Evolutionary conservation across 2,888 invertebrate species (phyloP), one percentile per base, ranked within the genome.

Genomic region (Standfussiana lucernea): DNA sequence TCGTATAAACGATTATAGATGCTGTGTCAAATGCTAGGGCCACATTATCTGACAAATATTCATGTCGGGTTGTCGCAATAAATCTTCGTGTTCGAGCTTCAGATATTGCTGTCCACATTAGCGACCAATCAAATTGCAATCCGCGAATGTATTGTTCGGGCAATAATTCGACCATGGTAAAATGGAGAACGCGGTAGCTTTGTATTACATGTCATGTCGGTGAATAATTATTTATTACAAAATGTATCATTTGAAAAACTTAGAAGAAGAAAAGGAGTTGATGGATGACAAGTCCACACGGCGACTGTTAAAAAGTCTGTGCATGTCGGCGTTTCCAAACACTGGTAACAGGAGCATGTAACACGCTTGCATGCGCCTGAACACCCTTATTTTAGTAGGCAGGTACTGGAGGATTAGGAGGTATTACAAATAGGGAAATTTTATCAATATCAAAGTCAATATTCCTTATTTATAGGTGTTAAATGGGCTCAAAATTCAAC

Each of bases 401-500:
- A n/a, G n/a, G n/a, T n/a, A n/a, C n/a, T n/a, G n/a, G n/a, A n/a
- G n/a, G n/a, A n/a, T n/a, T 11, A 56, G 50, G 4, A 53, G 11
- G 13, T n/a, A n/a, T 53, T 11, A 53, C 28, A 28, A 56, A 28
- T 24, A 13, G n/a, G 28, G 8, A 59, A 18, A 59, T 32, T 28
- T 15, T 7, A 56, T 56, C 15, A 56, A 28, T 28, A 32, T 21
- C 10, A 32, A 32, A 59, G 28, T 56, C n/a, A 50, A 0, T 35
- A 11, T 64, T 40, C n/a, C n/a, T 64, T 37, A 66, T 79, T 87
- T 80, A 50, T 87, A 96, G 96, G 95, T 96, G 42, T 86, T 96
- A 59, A 96, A 95, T 79, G 95, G 96, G 3, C 76, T 96, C 1
- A 96, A 96, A 92, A 92, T 93, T 70, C 95, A 95, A 80, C 96